Evolutionary conservation across 1,140 invertebrate species (phyloP).

Genomic region (Melipona quadrifasciata): DNA sequence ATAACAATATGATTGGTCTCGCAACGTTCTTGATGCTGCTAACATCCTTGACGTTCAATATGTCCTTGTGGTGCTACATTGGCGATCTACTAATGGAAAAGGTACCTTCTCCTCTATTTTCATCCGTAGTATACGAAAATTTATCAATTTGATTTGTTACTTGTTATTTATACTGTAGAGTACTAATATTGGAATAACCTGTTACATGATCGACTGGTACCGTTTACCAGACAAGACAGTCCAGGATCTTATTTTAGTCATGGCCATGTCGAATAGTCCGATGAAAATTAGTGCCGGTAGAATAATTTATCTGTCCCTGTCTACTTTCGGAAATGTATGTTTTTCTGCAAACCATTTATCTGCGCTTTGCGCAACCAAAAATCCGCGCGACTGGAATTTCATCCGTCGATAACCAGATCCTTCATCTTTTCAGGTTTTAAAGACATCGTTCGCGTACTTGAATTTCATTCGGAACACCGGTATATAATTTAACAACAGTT

Average conservation of each 20-base stretch:
- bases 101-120: slow-evolving; percentile 38
- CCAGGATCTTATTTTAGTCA: slow-evolving; percentile 57
- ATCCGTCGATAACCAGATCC: neutral
- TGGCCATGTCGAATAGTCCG: slow-evolving; percentile 50
- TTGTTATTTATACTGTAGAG: slow-evolving; percentile 45
- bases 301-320: slow-evolving; percentile 58
- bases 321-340: slow-evolving; percentile 61
- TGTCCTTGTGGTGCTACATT: slow-evolving; percentile 70
- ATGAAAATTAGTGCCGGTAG: slow-evolving; percentile 58
- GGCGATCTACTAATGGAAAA: slow-evolving; percentile 65
- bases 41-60: slow-evolving; percentile 65
- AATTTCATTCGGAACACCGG: slow-evolving; percentile 49
- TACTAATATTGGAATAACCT: slow-evolving; percentile 53
- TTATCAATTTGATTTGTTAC: neutral
- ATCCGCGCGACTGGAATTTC: no score
- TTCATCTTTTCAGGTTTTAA: slow-evolving; percentile 38
- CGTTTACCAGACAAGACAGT: slow-evolving; percentile 53
- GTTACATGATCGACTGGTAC: slow-evolving; percentile 67
- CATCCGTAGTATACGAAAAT: neutral
- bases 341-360: neutral
- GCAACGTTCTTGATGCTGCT: slow-evolving; percentile 57
- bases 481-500: neutral
- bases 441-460: slow-evolving; percentile 55
- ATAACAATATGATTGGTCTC: slow-evolving; percentile 52
- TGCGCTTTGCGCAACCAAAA: no score